A percentile compares a stretch with the other conserved stretches of the same genome.
Evolutionary conservation across 1,140 invertebrate genomes (phyloP).

Genomic region (Meloidogyne chitwoodi): DNA sequence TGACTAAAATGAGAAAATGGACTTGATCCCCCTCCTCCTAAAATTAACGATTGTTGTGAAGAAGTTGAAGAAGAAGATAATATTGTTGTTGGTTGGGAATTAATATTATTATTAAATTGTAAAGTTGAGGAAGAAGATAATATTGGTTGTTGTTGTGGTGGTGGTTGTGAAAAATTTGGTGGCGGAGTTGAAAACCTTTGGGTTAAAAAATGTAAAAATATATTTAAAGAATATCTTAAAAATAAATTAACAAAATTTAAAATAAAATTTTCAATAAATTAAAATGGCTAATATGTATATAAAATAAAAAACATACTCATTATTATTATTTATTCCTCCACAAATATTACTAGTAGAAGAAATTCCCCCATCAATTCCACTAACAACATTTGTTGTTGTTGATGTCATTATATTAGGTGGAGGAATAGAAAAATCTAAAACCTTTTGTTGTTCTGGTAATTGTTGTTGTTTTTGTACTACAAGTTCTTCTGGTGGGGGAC

Average conservation of each 20-base stretch:
- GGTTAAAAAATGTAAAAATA: neutral
- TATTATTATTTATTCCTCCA: too few relatives aligned
- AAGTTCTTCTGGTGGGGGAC: too few relatives aligned
- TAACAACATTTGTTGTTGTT: neutral
- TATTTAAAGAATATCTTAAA: neutral
- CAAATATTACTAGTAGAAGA: too few relatives aligned
- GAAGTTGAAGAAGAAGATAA: neutral
- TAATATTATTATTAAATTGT: neutral
- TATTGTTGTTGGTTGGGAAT: neutral
- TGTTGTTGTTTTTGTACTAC: too few relatives aligned
- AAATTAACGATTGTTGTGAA: neutral
- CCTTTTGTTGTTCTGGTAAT: slow-evolving; percentile 5
- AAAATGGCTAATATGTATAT: too few relatives aligned
- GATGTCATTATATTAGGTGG: neutral
- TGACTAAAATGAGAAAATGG: neutral
- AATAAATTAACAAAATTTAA: too few relatives aligned
- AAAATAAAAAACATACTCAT: too few relatives aligned
- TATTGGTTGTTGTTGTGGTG: neutral
- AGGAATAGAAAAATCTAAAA: neutral
- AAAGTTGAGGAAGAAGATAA: neutral
- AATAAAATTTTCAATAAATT: too few relatives aligned
- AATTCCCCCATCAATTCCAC: neutral
- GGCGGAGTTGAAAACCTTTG: neutral
- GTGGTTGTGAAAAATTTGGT: neutral
- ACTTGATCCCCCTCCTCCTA: neutral